These are phyloP conservation scores for Sebastes trivittatus DNA, from an alignment of 2,797 vertebrate species.

Conservation along the genomic window DNA sequence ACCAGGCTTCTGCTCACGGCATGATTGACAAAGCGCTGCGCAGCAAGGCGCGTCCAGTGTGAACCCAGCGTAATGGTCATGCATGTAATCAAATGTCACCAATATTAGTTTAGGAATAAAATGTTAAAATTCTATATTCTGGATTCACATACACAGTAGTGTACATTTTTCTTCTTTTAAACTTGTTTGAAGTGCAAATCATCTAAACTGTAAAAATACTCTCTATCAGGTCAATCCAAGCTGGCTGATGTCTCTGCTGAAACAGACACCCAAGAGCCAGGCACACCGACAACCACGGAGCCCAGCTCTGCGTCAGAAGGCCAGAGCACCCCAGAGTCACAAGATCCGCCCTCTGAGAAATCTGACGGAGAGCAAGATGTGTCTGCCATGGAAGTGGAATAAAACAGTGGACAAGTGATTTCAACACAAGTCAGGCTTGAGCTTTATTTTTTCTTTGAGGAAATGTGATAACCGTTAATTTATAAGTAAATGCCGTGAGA, in stretches of 20 bases:
- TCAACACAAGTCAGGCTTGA: slow-evolving; percentile 25
- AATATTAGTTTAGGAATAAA: not conserved
- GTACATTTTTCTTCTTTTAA: not conserved
- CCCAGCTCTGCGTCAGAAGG: slow-evolving; percentile 55
- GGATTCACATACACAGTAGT: not conserved
- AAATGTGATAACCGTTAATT: slow-evolving; percentile 20
- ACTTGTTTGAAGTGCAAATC: not conserved
- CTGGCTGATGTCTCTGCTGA: slow-evolving; percentile 43
- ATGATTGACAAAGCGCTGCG: too few relatives aligned
- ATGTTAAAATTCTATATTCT: not conserved
- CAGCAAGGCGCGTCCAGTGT: too few relatives aligned
- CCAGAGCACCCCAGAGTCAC: slow-evolving; percentile 56
- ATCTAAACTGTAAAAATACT: not conserved
- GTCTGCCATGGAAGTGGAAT: slow-evolving; percentile 89
- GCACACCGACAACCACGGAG: slow-evolving; percentile 42
- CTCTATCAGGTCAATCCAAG: slow-evolving; percentile 54
- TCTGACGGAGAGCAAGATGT: slow-evolving; percentile 84
- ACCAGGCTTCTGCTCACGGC: too few relatives aligned
- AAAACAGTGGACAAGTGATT: slow-evolving; percentile 58
- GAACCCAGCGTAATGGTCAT: not conserved
- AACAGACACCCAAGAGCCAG: slow-evolving; percentile 50
- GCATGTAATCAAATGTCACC: not conserved
- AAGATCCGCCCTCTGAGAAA: slow-evolving; percentile 71
- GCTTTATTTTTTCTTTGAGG: slow-evolving; percentile 18
- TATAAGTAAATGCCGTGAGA: slow-evolving; percentile 43